Evolutionary conservation across 2,888 invertebrate genomes (phyloP), one percentile per base, ranked within the genome.

Genomic region (Leptinotarsa juncta): DNA sequence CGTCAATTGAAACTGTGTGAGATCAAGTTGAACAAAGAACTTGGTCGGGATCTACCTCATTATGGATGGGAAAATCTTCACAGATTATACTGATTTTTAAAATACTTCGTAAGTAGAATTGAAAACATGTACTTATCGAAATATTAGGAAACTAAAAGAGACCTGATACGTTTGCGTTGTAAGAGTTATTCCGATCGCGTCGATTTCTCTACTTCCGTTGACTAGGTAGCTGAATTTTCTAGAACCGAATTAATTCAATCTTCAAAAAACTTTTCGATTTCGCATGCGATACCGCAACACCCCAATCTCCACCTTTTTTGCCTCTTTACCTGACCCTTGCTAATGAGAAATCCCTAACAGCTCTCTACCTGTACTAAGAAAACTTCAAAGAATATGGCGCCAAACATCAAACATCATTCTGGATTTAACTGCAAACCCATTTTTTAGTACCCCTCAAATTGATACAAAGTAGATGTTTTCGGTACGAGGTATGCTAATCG

Each of bases 291-390:
- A 82, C 79, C 79, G 75, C 76, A 80, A 81, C 82, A 81, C 81
- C 81, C 82, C 79, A 72, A 78, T 73, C 73, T 74, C 55, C 50
- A 66, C 79, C 80, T 79, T 83, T 80, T 82, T 82, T 83, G 76
- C 78, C 79, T 82, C 77, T 79, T 80, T 82, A 82, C 83, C 84
- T 84, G 84, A 67, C 80, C 82, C 78, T 80, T 77, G 78, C 83
- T 85, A 85, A 85, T 85, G 85, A 85, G 84, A 84, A 85, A 83
- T 81, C 80, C 77, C 81, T 80, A 78, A 82, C 80, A 78, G 80
- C 78, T 76, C 72, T 81, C 82, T 84, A 84, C 84, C 84, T 83
- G 83, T 79, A 71, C 66, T 79, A 75, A 78, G 78, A 32, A 81
- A 81, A 71, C n/a, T 79, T 80, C 76, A 74, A 53, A 74, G 77